Conservation (phyloP, 2,113 vertebrate genomes). For the Python bivittatus region DNA sequence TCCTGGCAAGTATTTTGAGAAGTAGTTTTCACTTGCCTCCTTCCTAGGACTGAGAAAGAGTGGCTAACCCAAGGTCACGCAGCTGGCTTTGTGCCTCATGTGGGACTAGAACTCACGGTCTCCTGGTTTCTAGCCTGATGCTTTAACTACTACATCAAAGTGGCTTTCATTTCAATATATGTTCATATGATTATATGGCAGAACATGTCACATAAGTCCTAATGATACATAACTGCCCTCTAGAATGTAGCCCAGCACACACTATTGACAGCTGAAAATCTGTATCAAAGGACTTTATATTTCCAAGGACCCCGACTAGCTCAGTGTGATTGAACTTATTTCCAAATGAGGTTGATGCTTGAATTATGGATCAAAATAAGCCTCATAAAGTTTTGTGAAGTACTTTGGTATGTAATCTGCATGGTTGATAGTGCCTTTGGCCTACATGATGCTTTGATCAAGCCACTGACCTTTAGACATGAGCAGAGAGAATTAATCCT, state of each 20-base stretch:
- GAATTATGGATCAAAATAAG: neutral
- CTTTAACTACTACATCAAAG: neutral
- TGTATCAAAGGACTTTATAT: too few relatives aligned
- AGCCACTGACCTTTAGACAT: neutral
- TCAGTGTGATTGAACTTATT: neutral
- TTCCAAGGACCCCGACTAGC: neutral
- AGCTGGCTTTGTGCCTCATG: neutral
- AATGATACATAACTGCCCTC: neutral
- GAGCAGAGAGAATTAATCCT: neutral
- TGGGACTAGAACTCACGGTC: neutral
- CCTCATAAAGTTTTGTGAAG: neutral
- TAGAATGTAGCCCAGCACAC: neutral
- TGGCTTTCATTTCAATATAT: neutral
- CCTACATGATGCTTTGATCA: neutral
- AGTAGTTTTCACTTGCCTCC: neutral
- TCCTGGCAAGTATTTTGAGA: neutral
- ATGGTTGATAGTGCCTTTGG: neutral
- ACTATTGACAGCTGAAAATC: neutral
- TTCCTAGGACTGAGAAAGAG: neutral
- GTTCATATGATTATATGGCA: neutral
- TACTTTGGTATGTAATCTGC: neutral
- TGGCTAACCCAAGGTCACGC: neutral
- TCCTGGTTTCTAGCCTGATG: neutral
- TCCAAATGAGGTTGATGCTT: neutral
- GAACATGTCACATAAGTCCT: neutral